phyloP scores from a whole-genome alignment of 2,888 invertebrate species.

The Phengaris arion region DNA sequence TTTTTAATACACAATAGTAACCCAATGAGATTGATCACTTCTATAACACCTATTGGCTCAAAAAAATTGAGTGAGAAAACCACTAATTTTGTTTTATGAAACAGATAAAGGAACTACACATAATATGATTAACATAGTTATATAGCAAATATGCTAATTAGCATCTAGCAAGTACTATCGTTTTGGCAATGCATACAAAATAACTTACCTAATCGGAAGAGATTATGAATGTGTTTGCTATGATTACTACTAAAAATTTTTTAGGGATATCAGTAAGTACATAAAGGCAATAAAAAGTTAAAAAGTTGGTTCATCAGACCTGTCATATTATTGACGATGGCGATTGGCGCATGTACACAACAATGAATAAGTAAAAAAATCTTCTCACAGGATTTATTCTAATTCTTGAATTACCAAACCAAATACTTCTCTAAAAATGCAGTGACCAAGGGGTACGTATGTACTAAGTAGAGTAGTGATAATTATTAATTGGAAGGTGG shows the following conservation, averaged over 20 bases:
- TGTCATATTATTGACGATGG: slow-evolving; percentile 23
- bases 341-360: slow-evolving; percentile 13
- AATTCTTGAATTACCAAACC: not conserved
- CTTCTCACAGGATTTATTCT: not conserved
- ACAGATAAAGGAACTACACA: not conserved
- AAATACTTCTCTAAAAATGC: slow-evolving; percentile 7
- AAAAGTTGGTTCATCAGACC: slow-evolving; percentile 12
- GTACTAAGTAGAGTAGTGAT: not conserved
- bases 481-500: slow-evolving; percentile 60
- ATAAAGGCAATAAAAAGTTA: not conserved
- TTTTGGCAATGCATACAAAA: not conserved
- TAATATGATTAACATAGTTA: not conserved
- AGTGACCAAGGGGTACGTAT: not conserved
- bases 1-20: no score
- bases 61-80: no score
- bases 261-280: not conserved
- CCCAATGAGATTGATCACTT: no score
- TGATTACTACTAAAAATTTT: not conserved
- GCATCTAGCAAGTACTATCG: not conserved
- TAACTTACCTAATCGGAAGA: not conserved
- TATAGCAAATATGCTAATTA: not conserved
- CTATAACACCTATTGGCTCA: no score
- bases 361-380: not conserved
- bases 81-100: no score
- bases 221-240: not conserved